Evolutionary conservation across 64 coral and sea anemone species (phyloP), one percentile per base, ranked within the genome.

Genomic region (Pocillopora verrucosa): DNA sequence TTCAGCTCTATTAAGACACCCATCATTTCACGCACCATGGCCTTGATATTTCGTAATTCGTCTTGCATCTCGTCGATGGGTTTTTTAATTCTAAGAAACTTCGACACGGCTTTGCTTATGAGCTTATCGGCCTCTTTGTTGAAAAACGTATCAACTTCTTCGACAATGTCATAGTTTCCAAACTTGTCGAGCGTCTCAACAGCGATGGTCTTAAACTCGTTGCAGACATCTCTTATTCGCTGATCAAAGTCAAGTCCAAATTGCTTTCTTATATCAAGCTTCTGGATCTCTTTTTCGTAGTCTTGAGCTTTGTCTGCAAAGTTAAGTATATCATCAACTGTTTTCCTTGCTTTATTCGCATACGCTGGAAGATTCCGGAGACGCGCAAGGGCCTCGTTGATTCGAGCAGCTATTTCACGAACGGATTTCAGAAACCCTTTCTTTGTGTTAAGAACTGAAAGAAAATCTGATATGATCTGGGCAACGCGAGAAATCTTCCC

Each of bases 391-490:
- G 88, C 72, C 26, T 95, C 78, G 24, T 95, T 95, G 51, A 95
- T 60, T 36, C 80, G 81, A 17, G 75, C 84, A 59, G 93, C 93
- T 51, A 92, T 84, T 61, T 95, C 82, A 16, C 65, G 78, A 14
- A 92, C 93, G 16, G 80, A 80, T 56, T 90, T 79, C 12, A 95
- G 58, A 65, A 95, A 95, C 9, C 93, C 93, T 82, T 95, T 95
- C 13, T 92, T 76, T 4, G 89, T 95, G 56, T 92, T 91, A 36
- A 95, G 74, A 72, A 95, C 72, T 76, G 93, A 95, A n/a, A 91
- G 80, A 61, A 95, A 72, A 45, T 95, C 93, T 30, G 93, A 83
- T 2, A 95, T 64, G 25, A 95, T 81, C 16, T 84, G 89, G 13
- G 93, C 89, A 60, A 95, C 87, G 17, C 81, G 78, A 41, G 89